Conservation (phyloP, 2,888 invertebrate species). For the Lagria hirta region DNA sequence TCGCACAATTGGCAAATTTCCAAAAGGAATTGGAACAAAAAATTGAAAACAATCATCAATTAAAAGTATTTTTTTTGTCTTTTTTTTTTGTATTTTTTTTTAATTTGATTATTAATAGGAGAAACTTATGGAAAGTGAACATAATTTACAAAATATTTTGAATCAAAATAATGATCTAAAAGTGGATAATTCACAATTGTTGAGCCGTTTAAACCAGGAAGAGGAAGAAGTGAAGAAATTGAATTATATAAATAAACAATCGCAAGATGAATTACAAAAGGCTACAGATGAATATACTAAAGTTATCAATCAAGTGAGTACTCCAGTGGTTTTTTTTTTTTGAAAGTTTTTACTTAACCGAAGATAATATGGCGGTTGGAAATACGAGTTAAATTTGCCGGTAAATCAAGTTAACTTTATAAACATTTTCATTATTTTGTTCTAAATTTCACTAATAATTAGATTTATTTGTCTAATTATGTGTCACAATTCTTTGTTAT, state of each 20-base stretch:
- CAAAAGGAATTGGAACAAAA: conserved; percentile 59
- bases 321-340: too few species aligned
- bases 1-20: conserved; percentile 44
- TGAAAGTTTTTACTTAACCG: too few species aligned
- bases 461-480: too few species aligned
- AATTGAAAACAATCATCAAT: conserved; percentile 53
- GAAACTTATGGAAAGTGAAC: conserved; percentile 28
- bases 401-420: too few species aligned
- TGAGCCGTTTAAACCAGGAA: conserved; percentile 49
- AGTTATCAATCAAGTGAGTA: conserved; percentile 53
- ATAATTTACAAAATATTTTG: conserved; percentile 30
- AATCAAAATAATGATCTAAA: conserved; percentile 59
- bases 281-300: conserved; percentile 57
- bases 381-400: too few species aligned
- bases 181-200: conserved; percentile 51
- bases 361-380: too few species aligned
- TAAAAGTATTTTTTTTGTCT: conserved; percentile 22
- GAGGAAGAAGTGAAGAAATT: conserved; percentile 52
- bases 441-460: too few species aligned
- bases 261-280: conserved; percentile 58
- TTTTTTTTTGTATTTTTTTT: background rate
- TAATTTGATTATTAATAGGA: conserved; percentile 27
- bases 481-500: too few species aligned
- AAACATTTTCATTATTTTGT: too few species aligned
- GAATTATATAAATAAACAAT: conserved; percentile 53